Conservation (phyloP, 2,888 invertebrate genomes). For the Lucinisca nassula region DNA sequence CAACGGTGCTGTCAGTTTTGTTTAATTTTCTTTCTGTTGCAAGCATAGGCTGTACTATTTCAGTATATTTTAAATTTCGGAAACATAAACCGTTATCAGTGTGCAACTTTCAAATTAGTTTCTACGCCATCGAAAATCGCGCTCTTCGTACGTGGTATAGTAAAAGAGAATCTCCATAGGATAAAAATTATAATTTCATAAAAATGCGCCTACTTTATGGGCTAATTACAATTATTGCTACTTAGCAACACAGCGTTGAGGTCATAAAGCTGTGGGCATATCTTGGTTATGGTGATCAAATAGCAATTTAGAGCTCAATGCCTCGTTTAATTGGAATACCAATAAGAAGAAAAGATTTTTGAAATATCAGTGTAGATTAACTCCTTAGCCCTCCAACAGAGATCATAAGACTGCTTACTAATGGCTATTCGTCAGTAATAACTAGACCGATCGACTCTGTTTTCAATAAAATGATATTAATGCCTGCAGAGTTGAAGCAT, state of each 20-base stretch:
- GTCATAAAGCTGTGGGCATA: not conserved
- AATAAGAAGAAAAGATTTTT: not conserved
- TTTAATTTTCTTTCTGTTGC: no score
- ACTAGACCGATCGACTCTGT: no score
- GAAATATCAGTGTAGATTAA: not conserved
- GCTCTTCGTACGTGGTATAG: no score
- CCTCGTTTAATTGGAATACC: not conserved
- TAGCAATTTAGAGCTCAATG: not conserved
- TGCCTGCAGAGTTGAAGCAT: no score
- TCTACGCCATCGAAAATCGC: no score
- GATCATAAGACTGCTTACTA: not conserved
- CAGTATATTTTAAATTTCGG: no score
- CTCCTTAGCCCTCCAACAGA: not conserved
- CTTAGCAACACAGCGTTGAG: not conserved
- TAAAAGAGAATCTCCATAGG: no score
- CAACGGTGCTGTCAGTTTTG: no score
- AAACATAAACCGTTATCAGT: no score
- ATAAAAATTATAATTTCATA: not conserved
- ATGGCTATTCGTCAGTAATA: not conserved
- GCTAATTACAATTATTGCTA: not conserved
- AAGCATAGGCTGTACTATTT: no score
- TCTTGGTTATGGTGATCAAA: not conserved
- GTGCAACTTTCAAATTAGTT: no score
- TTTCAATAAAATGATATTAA: no score
- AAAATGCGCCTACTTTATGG: not conserved